Base-by-base conservation (phyloP, 2,888 invertebrate species). In the Teleiodes luculella region DNA sequence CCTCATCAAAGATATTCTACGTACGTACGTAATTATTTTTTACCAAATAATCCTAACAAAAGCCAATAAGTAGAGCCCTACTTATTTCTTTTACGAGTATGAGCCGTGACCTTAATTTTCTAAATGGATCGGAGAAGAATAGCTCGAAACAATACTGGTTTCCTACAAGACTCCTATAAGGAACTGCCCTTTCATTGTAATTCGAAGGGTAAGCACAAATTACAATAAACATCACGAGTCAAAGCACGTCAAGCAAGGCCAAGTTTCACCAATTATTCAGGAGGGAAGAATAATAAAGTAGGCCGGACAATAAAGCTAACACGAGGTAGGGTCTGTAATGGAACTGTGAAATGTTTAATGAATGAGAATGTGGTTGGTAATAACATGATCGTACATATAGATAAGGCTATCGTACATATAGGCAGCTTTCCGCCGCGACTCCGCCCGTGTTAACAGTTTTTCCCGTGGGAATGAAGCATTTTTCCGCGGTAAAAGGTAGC, bases 231-330 rank as follows among this genome's bases (percentile, higher is more conserved):
- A 54, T 48, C 30, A 16, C 35, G 45, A 28, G 47, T 20, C 37
- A 47, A 28, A 35, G 54, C 36, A n/a, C 28, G 18, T n/a, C n/a
- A n/a, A n/a, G n/a, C n/a, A n/a, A n/a, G n/a, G n/a, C n/a, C n/a
- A n/a, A n/a, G 33, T 51, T 50, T 49, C 39, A 55, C 57, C 58
- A 59, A 59, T 62, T 57, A 62, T 62, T 62, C 60, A 6, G 35
- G 50, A 33, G 16, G 41, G 49, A 53, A 30, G 56, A 57, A 59
- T 63, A 63, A 61, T 58, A 46, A 49, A 61, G 49, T 52, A 51
- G 52, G 55, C 30, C 36, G 16, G 37, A 51, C 37, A 43, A 28
- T 56, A 56, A 53, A 49, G 41, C 30, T 41, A 46, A 14, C 28
- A 18, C 2, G 2, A 18, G 30, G 16, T 18, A 10, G 18, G 16